These are phyloP conservation scores for Oncorhynchus gorbuscha DNA, from an alignment of 2,113 vertebrate genomes.

Conservation along the genomic window DNA sequence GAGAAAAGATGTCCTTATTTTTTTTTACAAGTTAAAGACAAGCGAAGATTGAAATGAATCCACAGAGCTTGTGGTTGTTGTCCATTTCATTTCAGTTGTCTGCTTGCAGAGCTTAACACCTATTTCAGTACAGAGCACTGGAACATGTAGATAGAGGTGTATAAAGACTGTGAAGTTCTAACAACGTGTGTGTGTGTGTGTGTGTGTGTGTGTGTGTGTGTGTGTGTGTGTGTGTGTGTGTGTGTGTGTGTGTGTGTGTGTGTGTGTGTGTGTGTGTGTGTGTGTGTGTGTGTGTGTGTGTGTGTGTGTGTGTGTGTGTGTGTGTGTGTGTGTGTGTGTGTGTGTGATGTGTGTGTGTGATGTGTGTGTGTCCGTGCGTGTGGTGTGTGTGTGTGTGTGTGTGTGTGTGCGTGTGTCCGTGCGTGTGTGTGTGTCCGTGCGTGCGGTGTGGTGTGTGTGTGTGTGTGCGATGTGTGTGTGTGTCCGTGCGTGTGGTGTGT, in stretches of 20 bases:
- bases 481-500: neutral
- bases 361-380: neutral
- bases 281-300: neutral
- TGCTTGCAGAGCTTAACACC: neutral
- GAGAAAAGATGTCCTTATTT: neutral
- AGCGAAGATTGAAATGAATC: neutral
- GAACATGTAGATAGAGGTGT: neutral
- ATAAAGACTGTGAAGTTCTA: neutral
- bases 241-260: neutral
- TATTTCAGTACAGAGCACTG: neutral
- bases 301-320: neutral
- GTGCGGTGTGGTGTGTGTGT: neutral
- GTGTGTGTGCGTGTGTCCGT: too few species aligned
- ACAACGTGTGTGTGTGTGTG: neutral
- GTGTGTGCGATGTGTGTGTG: neutral
- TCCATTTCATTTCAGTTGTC: neutral
- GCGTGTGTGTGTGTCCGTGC: neutral
- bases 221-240: neutral
- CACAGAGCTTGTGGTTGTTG: neutral
- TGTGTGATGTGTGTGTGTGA: neutral
- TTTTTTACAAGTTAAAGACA: neutral
- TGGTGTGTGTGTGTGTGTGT: neutral
- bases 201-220: too few species aligned
- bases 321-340: neutral
- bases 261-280: neutral